These are phyloP conservation scores for Balearica regulorum DNA, from an alignment of 2,797 vertebrate genomes.

Conservation along the genomic window DNA sequence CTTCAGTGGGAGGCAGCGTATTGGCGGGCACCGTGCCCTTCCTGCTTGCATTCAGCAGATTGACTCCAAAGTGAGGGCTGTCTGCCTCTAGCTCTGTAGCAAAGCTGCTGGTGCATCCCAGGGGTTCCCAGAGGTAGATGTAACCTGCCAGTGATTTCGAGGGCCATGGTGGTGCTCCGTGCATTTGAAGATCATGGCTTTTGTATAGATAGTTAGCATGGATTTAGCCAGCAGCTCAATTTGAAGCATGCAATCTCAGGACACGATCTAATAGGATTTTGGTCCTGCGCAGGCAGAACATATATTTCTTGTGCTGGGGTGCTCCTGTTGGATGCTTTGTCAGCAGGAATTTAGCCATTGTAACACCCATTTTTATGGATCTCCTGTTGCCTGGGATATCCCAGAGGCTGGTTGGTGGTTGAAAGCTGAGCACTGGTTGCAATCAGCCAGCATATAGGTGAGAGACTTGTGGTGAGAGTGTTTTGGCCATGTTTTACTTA, in stretches of 20 bases:
- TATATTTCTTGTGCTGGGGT: not conserved
- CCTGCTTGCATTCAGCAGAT: not conserved
- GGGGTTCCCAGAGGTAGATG: not conserved
- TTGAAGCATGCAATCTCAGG: not conserved
- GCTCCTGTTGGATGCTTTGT: not conserved
- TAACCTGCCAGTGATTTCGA: fast-evolving
- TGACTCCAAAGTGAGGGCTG: not conserved
- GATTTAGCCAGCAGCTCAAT: not conserved
- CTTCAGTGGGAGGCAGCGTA: not conserved
- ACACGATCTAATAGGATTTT: fast-evolving
- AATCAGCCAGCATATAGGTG: not conserved
- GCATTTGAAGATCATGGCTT: not conserved
- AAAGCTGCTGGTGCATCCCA: not conserved
- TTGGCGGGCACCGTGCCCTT: not conserved
- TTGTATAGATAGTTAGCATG: fast-evolving
- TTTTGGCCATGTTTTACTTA: not conserved
- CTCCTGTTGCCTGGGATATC: not conserved
- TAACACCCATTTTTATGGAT: not conserved
- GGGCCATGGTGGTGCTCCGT: not conserved
- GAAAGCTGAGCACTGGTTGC: not conserved
- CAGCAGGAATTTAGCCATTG: not conserved
- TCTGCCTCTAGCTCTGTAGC: not conserved
- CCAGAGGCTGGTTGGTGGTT: not conserved
- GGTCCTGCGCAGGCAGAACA: not conserved
- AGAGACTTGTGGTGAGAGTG: not conserved